Base-by-base conservation (phyloP, 2,797 vertebrate species). In the Meriones psammophilus region DNA sequence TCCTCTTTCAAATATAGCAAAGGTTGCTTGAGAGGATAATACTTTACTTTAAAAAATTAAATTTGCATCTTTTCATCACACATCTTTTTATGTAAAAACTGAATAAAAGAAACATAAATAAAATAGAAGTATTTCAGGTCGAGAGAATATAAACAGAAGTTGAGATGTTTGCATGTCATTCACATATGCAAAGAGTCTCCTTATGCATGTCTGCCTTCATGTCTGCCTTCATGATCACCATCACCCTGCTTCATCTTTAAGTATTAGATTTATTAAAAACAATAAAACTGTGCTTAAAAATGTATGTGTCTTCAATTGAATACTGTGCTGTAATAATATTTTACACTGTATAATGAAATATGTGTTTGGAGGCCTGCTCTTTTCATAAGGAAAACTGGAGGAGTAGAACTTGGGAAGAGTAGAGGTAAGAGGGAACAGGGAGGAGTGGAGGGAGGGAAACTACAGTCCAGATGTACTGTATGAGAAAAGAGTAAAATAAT, bases 51-150 rank as follows among this genome's bases (percentile, higher is more conserved):
- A 1, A 73, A 85, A 95, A 88, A 54, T 62, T 33, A 36, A 56
- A 88, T 62, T 60, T 58, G 26, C 1, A 8, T 74, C 2, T 64
- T 46, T 91, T 8, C 2, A 85, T 0, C 5, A 64, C 18, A 64
- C 68, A 73, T 66, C 3, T 60, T 81, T 91, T 36, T 17, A 77
- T 12, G 22, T 89, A 88, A 81, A 12, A 58, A n/a, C 39, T 94
- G 46, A 83, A 62, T 74, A 18, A 56, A 69, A 78, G 69, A 39
- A 56, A 28, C 20, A 39, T 58, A 2, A 95, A 91, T 4, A 83
- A 2, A 89, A 76, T 83, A n/a, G 93, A 91, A 91, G 17, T 84
- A 89, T 76, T 88, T 26, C 5, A 89, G 22, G 71, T 71, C 13
- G 77, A 46, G 64, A 85, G 5, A 79, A 78, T 9, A 92, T n/a